Percentiles rank a stretch among this genome's conserved stretches.
phyloP scores from a whole-genome alignment of 2,113 vertebrate genomes.

The Entelurus aequoreus region DNA sequence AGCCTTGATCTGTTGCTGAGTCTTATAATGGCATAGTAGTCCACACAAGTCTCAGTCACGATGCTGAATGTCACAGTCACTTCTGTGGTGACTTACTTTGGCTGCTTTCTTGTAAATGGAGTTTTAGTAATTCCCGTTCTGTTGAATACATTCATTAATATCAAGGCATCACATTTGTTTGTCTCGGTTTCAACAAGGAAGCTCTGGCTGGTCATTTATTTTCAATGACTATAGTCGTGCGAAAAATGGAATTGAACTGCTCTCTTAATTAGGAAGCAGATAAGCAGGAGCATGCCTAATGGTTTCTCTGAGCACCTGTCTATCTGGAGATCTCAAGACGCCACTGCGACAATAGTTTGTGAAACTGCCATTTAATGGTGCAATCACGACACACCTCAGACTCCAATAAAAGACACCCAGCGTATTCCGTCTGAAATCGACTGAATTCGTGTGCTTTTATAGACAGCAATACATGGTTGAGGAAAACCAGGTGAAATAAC shows the following conservation, averaged over 20 bases:
- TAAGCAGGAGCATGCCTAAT: slow-evolving; percentile 40
- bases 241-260: slow-evolving; percentile 42
- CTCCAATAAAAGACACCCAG: slow-evolving; percentile 36
- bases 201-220: slow-evolving; percentile 26
- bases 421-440: slow-evolving; percentile 46
- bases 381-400: slow-evolving; percentile 48
- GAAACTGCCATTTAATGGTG: slow-evolving; percentile 57
- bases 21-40: too few relatives aligned
- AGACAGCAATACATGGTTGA: slow-evolving; percentile 23
- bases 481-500: slow-evolving; percentile 30
- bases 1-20: too few relatives aligned
- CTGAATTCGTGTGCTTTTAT: slow-evolving; percentile 46
- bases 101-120: too few relatives aligned
- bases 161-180: slow-evolving; percentile 28
- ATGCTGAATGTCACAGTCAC: too few relatives aligned
- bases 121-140: too few relatives aligned
- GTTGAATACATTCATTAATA: slow-evolving; percentile 3
- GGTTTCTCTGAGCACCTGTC: slow-evolving; percentile 50
- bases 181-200: slow-evolving; percentile 6
- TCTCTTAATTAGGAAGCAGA: slow-evolving; percentile 49
- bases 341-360: slow-evolving; percentile 47
- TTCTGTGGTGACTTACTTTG: too few relatives aligned
- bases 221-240: slow-evolving; percentile 13
- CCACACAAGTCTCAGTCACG: too few relatives aligned
- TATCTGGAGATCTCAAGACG: slow-evolving; percentile 60